These are phyloP conservation scores for Gymnosoma rotundatum DNA, from an alignment of 2,888 invertebrate genomes.

Conservation along the genomic window DNA sequence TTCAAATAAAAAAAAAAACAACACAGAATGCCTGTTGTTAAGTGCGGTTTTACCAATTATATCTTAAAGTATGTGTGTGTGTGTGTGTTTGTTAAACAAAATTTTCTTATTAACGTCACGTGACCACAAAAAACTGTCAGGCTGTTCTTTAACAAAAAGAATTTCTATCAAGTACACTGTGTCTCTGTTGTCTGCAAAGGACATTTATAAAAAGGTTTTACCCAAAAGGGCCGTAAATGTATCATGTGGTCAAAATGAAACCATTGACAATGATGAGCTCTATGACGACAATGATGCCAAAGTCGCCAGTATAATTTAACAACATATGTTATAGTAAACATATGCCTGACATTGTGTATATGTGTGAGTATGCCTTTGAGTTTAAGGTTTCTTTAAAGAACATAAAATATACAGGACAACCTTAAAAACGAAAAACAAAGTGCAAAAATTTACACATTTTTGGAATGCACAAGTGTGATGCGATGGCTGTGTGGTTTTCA, in stretches of 20 bases:
- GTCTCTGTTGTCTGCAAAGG: conserved; percentile 6
- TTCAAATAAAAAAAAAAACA: neutral
- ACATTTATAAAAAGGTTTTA: conserved; percentile 18
- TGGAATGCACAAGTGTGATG: conserved; percentile 27
- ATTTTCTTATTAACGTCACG: conserved; percentile 45
- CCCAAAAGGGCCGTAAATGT: conserved; percentile 34
- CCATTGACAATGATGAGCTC: conserved; percentile 42
- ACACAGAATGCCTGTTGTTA: neutral
- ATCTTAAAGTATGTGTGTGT: neutral
- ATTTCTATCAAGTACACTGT: neutral
- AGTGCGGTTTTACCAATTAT: conserved; percentile 12
- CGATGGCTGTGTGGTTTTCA: conserved; percentile 12
- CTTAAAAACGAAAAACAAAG: conserved; percentile 33
- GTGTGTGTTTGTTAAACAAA: neutral
- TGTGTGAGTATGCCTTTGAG: neutral
- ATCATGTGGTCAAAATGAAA: conserved; percentile 57
- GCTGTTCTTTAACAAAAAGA: conserved; percentile 5
- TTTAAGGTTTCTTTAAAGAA: conserved; percentile 57
- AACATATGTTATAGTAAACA: conserved; percentile 37
- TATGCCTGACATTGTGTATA: neutral
- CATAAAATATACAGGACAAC: conserved; percentile 5
- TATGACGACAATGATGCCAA: conserved; percentile 15
- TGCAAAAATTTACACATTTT: conserved; percentile 51
- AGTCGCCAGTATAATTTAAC: conserved; percentile 27
- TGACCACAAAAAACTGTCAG: conserved; percentile 37